Percentiles rank a stretch among this genome's conserved stretches.
Evolutionary conservation across 2,888 invertebrate genomes (phyloP).

Genomic region (Caenorhabditis sp.): DNA sequence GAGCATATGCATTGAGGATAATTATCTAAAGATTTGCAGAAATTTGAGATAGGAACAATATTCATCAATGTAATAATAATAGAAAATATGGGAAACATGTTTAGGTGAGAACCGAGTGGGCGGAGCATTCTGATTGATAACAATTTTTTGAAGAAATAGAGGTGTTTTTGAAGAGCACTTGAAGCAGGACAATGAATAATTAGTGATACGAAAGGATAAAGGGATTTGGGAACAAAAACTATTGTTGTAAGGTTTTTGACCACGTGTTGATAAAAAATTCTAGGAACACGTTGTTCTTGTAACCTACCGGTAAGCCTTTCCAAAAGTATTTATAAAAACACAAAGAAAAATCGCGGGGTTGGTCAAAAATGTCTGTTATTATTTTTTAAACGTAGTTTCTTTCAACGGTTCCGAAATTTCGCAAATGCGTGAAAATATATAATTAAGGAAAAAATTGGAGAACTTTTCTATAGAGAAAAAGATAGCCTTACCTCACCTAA

Average conservation of each 20-base stretch:
- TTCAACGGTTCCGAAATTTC: too few relatives aligned
- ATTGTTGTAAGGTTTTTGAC: not conserved
- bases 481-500: too few relatives aligned
- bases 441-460: too few relatives aligned
- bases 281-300: too few relatives aligned
- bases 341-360: too few relatives aligned
- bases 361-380: too few relatives aligned
- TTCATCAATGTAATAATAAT: constrained; percentile 11
- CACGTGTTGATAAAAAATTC: too few relatives aligned
- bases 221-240: not conserved
- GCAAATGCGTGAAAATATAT: too few relatives aligned
- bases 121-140: not conserved
- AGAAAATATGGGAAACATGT: constrained; percentile 13
- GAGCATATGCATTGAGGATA: constrained; percentile 4
- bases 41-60: constrained; percentile 3
- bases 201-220: not conserved
- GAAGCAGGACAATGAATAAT: not conserved
- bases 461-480: too few relatives aligned
- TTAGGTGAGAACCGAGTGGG: not conserved
- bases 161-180: not conserved
- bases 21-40: constrained; percentile 23
- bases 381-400: too few relatives aligned
- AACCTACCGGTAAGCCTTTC: too few relatives aligned
- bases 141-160: not conserved
- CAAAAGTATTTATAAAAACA: too few relatives aligned